Base-by-base conservation (phyloP, 1,140 invertebrate genomes). In the Rhizoglyphus robini region DNA sequence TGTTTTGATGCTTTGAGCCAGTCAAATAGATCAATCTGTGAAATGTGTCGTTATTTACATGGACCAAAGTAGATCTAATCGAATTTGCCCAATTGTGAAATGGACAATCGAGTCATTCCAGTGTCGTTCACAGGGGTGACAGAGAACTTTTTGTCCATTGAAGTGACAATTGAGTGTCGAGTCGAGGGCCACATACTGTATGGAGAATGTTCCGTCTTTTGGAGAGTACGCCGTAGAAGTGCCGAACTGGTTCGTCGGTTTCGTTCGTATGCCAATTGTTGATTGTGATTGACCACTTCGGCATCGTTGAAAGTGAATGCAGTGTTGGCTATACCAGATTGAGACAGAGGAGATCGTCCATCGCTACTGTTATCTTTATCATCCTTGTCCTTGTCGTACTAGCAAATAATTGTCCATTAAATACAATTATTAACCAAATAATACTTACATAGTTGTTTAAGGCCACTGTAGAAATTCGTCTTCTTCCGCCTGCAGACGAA, bases 81-180 rank as follows among this genome's bases (percentile, higher is more conserved):
- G n/a, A n/a, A n/a, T n/a, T n/a, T n/a, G n/a, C 51, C 8, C 8
- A 54, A 11, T 15, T 54, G 51, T 32, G 51, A 23, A 5, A 54
- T 20, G 51, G 51, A 8, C 51, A 54, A 32, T 54, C 20, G 15
- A 15, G 15, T 46, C 15, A 46, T 32, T 32, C 51, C 51, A 32
- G 8, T 23, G 8, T 32, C 51, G 27, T 67, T 65, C n/a, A 49
- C 58, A 0, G 89, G 85, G 1, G 80, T 76, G 4, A 86, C 79
- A 34, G 78, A 81, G 69, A 91, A 89, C 70, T 83, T 84, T 8
- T 78, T 69, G 15, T 31, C 27, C 3, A 15, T 20, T 58, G 23
- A 20, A 31, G 58, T 60, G n/a, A 5, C 58, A 11, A 31, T 15
- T 23, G 32, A 46, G 11, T 13, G n/a, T 27, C 61, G 36, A 5